Base-by-base conservation (phyloP, 2,888 invertebrate genomes). In the Leptarthrus brevirostris region DNA sequence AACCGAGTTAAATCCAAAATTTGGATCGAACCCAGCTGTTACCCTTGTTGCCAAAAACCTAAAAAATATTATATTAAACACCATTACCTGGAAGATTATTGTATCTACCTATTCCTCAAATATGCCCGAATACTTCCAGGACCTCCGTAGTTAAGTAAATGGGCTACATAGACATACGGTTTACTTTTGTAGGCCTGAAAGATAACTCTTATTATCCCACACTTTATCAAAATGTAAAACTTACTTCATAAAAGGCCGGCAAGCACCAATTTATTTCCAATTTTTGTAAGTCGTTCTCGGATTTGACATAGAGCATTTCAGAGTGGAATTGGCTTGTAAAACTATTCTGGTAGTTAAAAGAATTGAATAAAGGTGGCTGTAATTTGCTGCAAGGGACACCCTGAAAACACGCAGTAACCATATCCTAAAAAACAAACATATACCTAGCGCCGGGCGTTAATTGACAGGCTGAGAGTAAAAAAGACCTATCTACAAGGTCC, bases 81-180 rank as follows among this genome's bases (percentile, higher is more conserved):
- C 16, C 22, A 12, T 52, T 70, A 56, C 8, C 69, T 16, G 20
- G 16, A 49, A 58, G 22, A 10, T n/a, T 14, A 10, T n/a, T 14
- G 30, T 30, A 84, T 85, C 83, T 81, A 90, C 90, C 90, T 92
- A 79, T 90, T 90, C 74, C 91, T 88, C 20, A 95, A 85, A 81
- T 91, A 93, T 0, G 92, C 91, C 1, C 93, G 88, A n/a, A 95
- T 85, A 78, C 94, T 93, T 73, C 94, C 94, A 79, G 90, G 89
- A 1, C 96, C 96, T 83, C 96, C 95, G 82, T 96, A 92, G 0
- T 93, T 94, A 2, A 96, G 84, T n/a, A 96, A 83, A 83, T 90
- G 90, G 0, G 92, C 90, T 3, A 96, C 84, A 80, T 95, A 96
- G 75, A 92, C 85, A 75, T 90, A 85, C 26, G 88, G 86, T 61